phyloP scores from a whole-genome alignment of 2,113 vertebrate species.

The Zapus hudsonius region DNA sequence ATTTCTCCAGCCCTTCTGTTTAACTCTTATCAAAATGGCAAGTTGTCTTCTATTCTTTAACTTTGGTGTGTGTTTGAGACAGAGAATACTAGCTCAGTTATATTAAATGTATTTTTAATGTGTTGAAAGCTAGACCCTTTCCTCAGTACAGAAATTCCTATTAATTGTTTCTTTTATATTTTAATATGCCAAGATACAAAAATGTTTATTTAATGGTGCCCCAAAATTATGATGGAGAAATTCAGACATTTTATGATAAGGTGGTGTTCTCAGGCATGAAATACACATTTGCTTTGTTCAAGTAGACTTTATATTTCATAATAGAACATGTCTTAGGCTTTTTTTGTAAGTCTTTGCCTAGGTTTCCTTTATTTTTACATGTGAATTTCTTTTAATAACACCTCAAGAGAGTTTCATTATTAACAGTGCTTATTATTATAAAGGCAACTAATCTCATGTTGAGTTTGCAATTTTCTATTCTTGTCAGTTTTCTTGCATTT shows the following conservation, averaged over 20 bases:
- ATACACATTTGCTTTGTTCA: neutral
- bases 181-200: neutral
- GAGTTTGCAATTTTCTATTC: constrained; percentile 37
- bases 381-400: neutral
- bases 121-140: neutral
- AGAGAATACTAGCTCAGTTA: neutral
- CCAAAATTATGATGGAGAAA: neutral
- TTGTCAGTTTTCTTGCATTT: constrained; percentile 14
- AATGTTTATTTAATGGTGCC: neutral
- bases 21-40: too few relatives aligned
- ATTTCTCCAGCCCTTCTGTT: too few relatives aligned
- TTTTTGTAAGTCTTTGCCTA: neutral
- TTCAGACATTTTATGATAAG: neutral
- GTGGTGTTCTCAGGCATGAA: neutral
- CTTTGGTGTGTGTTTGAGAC: neutral
- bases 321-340: neutral
- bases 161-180: neutral
- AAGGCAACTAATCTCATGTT: constrained; percentile 15
- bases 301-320: neutral
- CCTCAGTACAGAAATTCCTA: neutral
- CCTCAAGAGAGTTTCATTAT: neutral
- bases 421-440: constrained; percentile 1
- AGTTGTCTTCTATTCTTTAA: neutral
- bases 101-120: neutral
- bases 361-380: neutral